Evolutionary conservation across 2,797 vertebrate genomes (phyloP), one percentile per base, ranked within the genome.

Genomic region (Euphonia xanthogaster): DNA sequence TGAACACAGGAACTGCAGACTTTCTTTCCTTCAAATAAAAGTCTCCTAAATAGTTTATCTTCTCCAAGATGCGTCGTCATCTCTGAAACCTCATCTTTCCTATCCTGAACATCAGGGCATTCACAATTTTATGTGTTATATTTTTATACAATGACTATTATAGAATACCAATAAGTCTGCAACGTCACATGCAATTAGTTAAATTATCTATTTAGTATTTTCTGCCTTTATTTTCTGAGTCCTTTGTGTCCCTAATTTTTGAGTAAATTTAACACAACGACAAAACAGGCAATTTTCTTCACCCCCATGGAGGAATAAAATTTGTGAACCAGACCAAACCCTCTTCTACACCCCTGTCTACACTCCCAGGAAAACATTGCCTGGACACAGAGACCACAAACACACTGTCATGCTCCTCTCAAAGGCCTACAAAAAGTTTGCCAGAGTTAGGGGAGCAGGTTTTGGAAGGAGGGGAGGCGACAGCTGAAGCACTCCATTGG

Each of bases 1-100:
- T 51, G 42, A 89, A 47, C 23, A 40, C 6, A 37, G 12, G 9
- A 82, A 58, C 28, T 33, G 19, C 33, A 78, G 86, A 51, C 23
- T 50, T 12, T 4, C 7, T 82, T 88, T 66, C 30, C 21, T 48
- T 57, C 54, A 54, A 44, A 75, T 28, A 67, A 40, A 12, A 27
- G 18, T 31, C 16, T 61, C 23, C 39, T 30, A 24, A n/a, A 35
- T 51, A 45, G 9, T 68, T 63, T 2, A 35, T 4, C 28, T 17
- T 53, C 54, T 31, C 24, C 7, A 33, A 44, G 10, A 65, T 21
- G n/a, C 0, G 0, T 44, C 0, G 0, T 31, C 7, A 16, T 19
- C 19, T 37, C 37, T 42, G n/a, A 47, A 54, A 44, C 17, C 21
- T 71, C 57, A n/a, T 48, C 33, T 67, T 93, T 80, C n/a, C 39